phyloP scores from a whole-genome alignment of 2,797 vertebrate species.

The Bufotes viridis region DNA sequence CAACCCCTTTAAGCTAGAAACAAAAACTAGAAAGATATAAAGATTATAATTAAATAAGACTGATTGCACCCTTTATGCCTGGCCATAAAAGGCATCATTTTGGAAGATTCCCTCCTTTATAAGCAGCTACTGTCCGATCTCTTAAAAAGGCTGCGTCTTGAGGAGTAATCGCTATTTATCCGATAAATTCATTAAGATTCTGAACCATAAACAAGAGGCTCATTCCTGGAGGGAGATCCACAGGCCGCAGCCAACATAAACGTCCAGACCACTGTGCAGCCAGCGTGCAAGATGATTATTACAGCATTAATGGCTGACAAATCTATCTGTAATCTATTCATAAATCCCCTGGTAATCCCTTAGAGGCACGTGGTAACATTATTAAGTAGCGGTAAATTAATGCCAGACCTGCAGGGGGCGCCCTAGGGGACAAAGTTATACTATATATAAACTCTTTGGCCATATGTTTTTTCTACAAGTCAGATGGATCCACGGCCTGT shows the following conservation, averaged over 20 bases:
- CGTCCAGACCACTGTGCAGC: conserved; percentile 2
- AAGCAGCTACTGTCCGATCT: conserved; percentile 36
- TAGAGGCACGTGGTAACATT: background rate
- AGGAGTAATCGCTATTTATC: conserved; percentile 53
- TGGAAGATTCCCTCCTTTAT: background rate
- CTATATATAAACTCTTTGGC: too few relatives aligned
- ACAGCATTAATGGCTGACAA: conserved; percentile 6
- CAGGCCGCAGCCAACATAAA: conserved; percentile 47
- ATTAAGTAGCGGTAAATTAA: background rate
- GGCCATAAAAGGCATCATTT: background rate
- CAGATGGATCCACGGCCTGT: too few relatives aligned
- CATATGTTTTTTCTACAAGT: too few relatives aligned
- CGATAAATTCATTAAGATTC: conserved; percentile 53
- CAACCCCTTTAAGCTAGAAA: too few relatives aligned
- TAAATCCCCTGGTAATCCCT: background rate
- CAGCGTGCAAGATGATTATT: background rate
- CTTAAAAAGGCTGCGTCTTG: conserved; percentile 13
- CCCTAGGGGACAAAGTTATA: too few relatives aligned
- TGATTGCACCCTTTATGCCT: background rate
- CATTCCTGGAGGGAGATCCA: conserved; percentile 13
- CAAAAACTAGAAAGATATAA: background rate
- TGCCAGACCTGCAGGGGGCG: background rate
- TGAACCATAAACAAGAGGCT: conserved; percentile 45
- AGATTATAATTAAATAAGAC: background rate
- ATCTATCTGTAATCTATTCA: background rate